Evolutionary conservation across 2,797 vertebrate genomes (phyloP).

Genomic region (Rhynchonycteris naso): DNA sequence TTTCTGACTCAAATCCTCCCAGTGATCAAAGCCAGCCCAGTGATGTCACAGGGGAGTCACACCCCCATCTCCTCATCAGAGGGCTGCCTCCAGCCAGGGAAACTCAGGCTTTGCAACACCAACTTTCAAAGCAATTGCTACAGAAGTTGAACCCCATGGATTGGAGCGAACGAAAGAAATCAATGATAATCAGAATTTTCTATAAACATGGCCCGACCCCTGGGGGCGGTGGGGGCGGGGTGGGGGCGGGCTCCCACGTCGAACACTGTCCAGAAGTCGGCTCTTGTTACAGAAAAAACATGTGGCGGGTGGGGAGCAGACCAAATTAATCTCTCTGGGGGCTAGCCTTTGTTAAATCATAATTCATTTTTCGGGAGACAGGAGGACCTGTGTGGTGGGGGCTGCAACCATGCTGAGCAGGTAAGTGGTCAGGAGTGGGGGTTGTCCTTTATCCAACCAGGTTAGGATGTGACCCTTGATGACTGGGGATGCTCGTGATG

Average conservation of each 20-base stretch:
- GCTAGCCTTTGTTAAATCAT: conserved; percentile 77
- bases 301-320: conserved; percentile 78
- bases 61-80: neutral
- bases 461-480: neutral
- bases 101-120: conserved; percentile 62
- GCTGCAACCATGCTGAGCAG: neutral
- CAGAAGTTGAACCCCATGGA: conserved; percentile 77
- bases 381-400: neutral
- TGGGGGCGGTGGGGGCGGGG: conserved; percentile 62
- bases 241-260: conserved; percentile 67
- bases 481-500: neutral
- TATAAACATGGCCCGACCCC: conserved; percentile 82
- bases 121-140: conserved; percentile 77
- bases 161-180: conserved; percentile 85
- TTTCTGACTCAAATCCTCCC: neutral
- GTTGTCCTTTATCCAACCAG: neutral
- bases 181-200: conserved; percentile 88
- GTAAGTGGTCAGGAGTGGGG: conserved; percentile 11
- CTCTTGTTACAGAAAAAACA: conserved; percentile 77
- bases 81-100: conserved; percentile 54
- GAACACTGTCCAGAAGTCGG: conserved; percentile 86
- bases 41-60: fast-evolving
- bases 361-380: conserved; percentile 71
- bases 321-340: conserved; percentile 82
- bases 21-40: neutral